Conservation (phyloP, 2,888 invertebrate genomes). For the Tachina lurida region DNA sequence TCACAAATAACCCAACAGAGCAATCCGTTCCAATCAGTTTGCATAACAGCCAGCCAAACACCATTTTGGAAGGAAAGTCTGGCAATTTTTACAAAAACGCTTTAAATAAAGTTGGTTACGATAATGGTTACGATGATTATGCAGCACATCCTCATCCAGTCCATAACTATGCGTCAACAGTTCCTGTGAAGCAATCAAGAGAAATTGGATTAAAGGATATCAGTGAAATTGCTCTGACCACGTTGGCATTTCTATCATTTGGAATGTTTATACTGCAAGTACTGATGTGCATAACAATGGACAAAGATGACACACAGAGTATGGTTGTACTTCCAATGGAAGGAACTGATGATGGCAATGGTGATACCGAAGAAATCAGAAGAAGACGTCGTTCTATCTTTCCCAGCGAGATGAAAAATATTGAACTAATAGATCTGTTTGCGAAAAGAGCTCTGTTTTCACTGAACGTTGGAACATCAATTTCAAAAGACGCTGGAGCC, state of each 20-base stretch:
- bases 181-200: constrained; percentile 76
- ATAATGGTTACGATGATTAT: constrained; percentile 72
- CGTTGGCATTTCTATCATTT: constrained; percentile 91
- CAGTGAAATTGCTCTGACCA: constrained; percentile 91
- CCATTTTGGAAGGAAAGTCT: too few relatives aligned
- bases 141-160: constrained; percentile 45
- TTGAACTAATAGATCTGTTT: constrained; percentile 56
- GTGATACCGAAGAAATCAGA: constrained; percentile 71
- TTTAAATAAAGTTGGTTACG: constrained; percentile 73
- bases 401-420: constrained; percentile 10
- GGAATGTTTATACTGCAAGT: constrained; percentile 91
- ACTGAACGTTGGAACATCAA: constrained; percentile 36
- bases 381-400: constrained; percentile 68
- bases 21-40: neutral
- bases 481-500: constrained; percentile 20
- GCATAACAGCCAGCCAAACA: neutral
- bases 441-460: constrained; percentile 55
- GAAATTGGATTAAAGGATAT: constrained; percentile 88
- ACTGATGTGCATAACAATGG: constrained; percentile 88
- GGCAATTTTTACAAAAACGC: neutral
- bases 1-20: constrained; percentile 20
- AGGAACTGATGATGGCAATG: constrained; percentile 57
- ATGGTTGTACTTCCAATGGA: constrained; percentile 72
- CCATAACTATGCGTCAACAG: constrained; percentile 46
- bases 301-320: constrained; percentile 67